Evolutionary conservation across 2,797 vertebrate genomes (phyloP).

Genomic region (Simalia tracyae): DNA sequence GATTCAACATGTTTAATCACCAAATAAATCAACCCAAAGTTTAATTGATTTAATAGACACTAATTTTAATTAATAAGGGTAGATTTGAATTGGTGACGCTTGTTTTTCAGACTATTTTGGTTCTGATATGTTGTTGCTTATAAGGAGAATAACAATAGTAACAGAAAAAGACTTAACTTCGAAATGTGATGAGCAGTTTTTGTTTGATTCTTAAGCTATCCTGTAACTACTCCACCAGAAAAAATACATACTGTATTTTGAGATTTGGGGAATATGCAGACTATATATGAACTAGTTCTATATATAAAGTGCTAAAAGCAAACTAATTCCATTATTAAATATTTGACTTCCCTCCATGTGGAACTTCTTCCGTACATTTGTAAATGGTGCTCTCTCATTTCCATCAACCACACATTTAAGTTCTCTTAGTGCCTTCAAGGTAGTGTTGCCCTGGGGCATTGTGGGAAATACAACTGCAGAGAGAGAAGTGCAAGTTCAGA

Average conservation of each 20-base stretch:
- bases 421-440: background rate
- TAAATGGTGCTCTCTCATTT: background rate
- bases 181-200: background rate
- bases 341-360: background rate
- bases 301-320: background rate
- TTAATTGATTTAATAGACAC: background rate
- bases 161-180: background rate
- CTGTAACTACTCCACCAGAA: background rate
- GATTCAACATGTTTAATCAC: constrained; percentile 1
- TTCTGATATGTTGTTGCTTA: background rate
- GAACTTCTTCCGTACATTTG: background rate
- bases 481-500: background rate
- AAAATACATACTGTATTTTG: background rate
- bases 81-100: background rate
- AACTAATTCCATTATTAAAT: background rate
- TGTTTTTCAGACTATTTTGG: background rate
- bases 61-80: background rate
- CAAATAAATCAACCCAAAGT: background rate
- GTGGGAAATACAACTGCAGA: background rate
- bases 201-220: background rate
- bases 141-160: background rate
- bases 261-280: background rate
- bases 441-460: background rate
- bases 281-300: background rate
- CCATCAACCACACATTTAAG: background rate